These are phyloP conservation scores for Agrotis clavis DNA, from an alignment of 2,888 invertebrate genomes.

Conservation along the genomic window DNA sequence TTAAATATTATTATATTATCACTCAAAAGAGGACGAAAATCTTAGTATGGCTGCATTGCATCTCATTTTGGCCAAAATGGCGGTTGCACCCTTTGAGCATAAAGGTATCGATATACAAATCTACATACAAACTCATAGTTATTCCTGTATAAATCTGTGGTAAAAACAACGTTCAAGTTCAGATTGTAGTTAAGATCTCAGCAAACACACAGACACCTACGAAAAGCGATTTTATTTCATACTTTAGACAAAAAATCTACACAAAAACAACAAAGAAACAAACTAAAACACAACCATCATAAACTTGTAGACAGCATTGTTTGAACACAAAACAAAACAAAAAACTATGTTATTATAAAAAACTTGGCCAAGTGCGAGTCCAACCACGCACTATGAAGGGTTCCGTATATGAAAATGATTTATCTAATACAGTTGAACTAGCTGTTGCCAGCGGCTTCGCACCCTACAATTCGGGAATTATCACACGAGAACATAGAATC, in stretches of 20 bases:
- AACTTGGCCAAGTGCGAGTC: neutral
- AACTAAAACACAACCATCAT: conserved; percentile 47
- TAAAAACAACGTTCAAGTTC: no score
- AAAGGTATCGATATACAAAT: neutral
- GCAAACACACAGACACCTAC: neutral
- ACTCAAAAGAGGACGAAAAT: no score
- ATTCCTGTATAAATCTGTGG: neutral
- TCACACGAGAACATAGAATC: no score
- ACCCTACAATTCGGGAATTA: no score
- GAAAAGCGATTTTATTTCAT: neutral
- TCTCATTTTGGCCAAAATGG: no score
- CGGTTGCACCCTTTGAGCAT: no score
- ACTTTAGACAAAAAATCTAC: conserved; percentile 11
- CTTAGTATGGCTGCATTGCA: no score
- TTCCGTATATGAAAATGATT: no score
- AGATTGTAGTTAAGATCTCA: neutral
- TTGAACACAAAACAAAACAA: conserved; percentile 49
- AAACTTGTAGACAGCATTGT: conserved; percentile 65
- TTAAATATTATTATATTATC: no score
- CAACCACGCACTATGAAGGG: no score
- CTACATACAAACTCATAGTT: neutral
- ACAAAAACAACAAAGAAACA: conserved; percentile 13
- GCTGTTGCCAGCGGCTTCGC: no score
- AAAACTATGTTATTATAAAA: conserved; percentile 62
- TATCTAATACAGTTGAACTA: no score